Percentiles rank a stretch among this genome's conserved stretches.
Evolutionary conservation across 2,888 invertebrate species (phyloP).

Genomic region (Eledona agricola): DNA sequence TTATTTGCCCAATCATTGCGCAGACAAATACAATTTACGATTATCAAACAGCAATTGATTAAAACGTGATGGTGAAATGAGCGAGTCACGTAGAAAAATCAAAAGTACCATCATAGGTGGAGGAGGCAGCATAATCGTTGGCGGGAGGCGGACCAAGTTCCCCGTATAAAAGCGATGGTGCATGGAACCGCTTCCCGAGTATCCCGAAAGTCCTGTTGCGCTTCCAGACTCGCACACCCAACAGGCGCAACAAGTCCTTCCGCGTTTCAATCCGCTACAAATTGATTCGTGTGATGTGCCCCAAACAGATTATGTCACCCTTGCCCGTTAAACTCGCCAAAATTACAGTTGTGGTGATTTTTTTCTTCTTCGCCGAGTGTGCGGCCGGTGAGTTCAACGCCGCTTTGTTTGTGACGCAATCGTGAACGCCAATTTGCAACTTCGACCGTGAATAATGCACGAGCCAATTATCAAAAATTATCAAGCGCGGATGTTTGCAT

Average conservation of each 20-base stretch:
- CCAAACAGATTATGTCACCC: constrained; percentile 29
- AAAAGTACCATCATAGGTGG: constrained; percentile 23
- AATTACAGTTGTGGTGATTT: constrained; percentile 64
- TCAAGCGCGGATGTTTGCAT: too few species aligned
- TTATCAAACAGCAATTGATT: constrained; percentile 24
- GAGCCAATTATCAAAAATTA: too few species aligned
- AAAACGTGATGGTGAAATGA: constrained; percentile 16
- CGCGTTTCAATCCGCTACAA: constrained; percentile 17
- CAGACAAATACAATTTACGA: constrained; percentile 21
- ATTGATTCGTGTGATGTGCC: constrained; percentile 15
- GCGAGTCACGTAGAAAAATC: constrained; percentile 31
- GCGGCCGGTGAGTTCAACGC: constrained; percentile 65
- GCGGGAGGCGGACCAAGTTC: constrained; percentile 45
- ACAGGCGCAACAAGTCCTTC: constrained; percentile 34
- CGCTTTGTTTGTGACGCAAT: too few species aligned
- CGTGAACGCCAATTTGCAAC: too few species aligned
- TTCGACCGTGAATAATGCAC: too few species aligned
- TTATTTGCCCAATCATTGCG: constrained; percentile 1
- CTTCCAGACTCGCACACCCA: constrained; percentile 33
- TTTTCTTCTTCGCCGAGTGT: constrained; percentile 69
- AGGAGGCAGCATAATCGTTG: constrained; percentile 44
- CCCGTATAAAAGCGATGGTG: constrained; percentile 43
- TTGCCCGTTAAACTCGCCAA: constrained; percentile 53
- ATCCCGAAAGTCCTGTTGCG: constrained; percentile 40
- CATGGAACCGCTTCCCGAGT: constrained; percentile 38